Base-by-base conservation (phyloP, 2,113 vertebrate genomes). In the Odocoileus virginianus region DNA sequence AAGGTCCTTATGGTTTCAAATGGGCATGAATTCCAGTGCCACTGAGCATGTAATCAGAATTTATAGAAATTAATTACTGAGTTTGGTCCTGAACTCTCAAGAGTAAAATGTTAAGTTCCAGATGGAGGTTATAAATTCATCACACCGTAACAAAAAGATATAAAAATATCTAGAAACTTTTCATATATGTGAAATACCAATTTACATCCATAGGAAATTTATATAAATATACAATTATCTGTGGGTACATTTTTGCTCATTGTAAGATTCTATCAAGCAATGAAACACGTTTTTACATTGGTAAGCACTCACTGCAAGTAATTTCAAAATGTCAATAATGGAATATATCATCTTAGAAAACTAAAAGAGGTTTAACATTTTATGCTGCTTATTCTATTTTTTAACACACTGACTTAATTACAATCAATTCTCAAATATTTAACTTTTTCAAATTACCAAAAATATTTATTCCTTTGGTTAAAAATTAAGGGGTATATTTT, bases 401-500 rank as follows among this genome's bases (percentile, higher is more conserved):
- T 84, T 25, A 97, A 89, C 19, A 87, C 36, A 79, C 6, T 96
- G 30, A 90, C 36, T 91, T 95, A 88, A 81, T 84, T 91, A 93
- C 2, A 94, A 61, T 50, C 19, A 95, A 85, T 87, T 95, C 36
- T 95, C 27, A 97, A 89, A 94, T 92, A 94, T 23, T 94, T 93
- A 95, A 74, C 2, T 89, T 93, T 89, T 67, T 54, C 52, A 87
- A 96, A 95, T 78, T 90, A 89, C 19, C n/a, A 91, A 92, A 92
- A 96, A 89, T 55, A 81, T 79, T 81, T 88, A 74, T 79, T 71
- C 43, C 89, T 52, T 92, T 96, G 47, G 36, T 58, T 91, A 94
- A 97, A 97, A 93, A 88, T 67, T 92, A 87, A 95, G 28, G 60
- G 25, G 5, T 81, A 28, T 86, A 95, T 90, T 97, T 97, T 96